A percentile compares a stretch with the other conserved stretches of the same genome.
phyloP scores from a whole-genome alignment of 2,888 invertebrate genomes.

The Podabrus alpinus region DNA sequence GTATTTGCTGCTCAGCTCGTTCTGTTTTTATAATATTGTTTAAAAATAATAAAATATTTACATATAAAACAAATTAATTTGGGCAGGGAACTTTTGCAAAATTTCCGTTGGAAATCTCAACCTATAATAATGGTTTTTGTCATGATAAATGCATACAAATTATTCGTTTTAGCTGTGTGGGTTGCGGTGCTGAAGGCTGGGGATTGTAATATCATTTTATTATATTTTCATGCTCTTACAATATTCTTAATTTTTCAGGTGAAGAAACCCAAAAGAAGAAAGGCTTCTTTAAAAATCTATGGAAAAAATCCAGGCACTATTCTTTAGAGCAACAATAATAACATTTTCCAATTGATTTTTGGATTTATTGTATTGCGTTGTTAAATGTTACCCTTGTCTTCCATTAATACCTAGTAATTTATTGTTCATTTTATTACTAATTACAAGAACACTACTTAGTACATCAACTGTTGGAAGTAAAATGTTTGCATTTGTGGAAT shows the following conservation, averaged over 20 bases:
- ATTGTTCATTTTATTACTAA: neutral
- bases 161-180: too few species aligned
- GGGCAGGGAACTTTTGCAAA: too few species aligned
- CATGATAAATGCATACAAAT: too few species aligned
- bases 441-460: neutral
- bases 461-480: neutral
- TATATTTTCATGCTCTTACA: neutral
- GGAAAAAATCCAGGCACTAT: constrained; percentile 87
- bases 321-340: constrained; percentile 82
- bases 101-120: too few species aligned
- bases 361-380: constrained; percentile 15
- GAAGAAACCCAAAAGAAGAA: constrained; percentile 81
- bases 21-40: too few species aligned
- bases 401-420: constrained; percentile 3
- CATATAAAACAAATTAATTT: too few species aligned
- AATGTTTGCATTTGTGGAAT: neutral
- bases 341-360: constrained; percentile 1
- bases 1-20: too few species aligned
- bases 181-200: too few species aligned
- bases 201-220: too few species aligned
- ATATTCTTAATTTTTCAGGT: constrained; percentile 57
- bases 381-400: neutral
- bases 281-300: constrained; percentile 86
- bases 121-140: too few species aligned
- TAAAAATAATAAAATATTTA: too few species aligned